Conservation (phyloP, 2,797 vertebrate genomes). For the Tarsius wallacei region DNA sequence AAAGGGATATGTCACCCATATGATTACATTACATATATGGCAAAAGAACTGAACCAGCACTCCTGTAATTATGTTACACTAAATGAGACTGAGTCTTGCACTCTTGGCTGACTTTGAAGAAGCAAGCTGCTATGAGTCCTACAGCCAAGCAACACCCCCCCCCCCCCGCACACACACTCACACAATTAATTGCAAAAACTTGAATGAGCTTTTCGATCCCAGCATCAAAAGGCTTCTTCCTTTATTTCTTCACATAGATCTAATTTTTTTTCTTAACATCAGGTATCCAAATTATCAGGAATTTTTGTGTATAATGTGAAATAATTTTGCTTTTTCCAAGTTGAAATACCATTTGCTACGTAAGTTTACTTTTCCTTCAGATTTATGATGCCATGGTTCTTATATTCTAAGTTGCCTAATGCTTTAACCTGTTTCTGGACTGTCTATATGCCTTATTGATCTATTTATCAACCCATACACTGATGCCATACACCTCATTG, state of each 20-base stretch:
- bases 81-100: background rate
- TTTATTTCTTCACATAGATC: background rate
- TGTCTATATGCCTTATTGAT: background rate
- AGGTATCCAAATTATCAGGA: slow-evolving; percentile 14
- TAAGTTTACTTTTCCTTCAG: background rate
- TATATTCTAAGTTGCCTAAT: background rate
- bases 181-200: background rate
- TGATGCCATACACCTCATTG: background rate
- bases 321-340: slow-evolving; percentile 37
- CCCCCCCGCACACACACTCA: background rate
- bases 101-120: background rate
- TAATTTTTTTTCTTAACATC: background rate
- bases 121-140: background rate
- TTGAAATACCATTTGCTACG: background rate
- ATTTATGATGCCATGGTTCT: background rate
- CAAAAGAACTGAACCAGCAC: background rate
- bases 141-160: background rate
- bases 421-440: background rate
- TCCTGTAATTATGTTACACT: background rate
- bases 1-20: no score
- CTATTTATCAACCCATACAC: background rate
- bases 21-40: background rate
- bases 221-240: background rate
- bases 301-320: background rate
- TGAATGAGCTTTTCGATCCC: background rate